Conservation (phyloP, 1,140 invertebrate genomes). For the Centruroides sculpturatus region DNA sequence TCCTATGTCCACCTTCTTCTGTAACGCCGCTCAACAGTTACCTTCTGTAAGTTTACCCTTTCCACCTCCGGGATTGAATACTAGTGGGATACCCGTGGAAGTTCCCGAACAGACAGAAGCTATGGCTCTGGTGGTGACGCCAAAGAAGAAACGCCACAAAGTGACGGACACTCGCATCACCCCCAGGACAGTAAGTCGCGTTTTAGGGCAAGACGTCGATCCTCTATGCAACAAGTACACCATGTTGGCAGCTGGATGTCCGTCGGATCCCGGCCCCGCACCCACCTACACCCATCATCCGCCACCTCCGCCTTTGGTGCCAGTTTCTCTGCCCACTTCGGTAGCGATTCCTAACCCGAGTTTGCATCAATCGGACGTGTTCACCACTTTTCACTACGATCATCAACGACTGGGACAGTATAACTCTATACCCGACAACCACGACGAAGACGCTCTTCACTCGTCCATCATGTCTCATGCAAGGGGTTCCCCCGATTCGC, state of each 20-base stretch:
- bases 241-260: constrained; percentile 18
- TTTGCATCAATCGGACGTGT: constrained; percentile 84
- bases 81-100: not conserved
- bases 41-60: constrained; percentile 4
- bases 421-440: constrained; percentile 24
- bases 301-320: constrained; percentile 57
- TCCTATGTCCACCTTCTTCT: constrained; percentile 9
- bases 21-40: constrained; percentile 37
- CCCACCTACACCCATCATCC: constrained; percentile 3
- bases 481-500: constrained; percentile 19
- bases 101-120: constrained; percentile 79
- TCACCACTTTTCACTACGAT: constrained; percentile 26
- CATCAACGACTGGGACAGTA: constrained; percentile 29
- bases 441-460: constrained; percentile 13
- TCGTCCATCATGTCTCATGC: no score
- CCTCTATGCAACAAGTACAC: constrained; percentile 11
- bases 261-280: constrained; percentile 39
- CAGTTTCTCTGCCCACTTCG: constrained; percentile 73
- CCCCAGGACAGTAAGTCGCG: constrained; percentile 31
- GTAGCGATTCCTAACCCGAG: constrained; percentile 93
- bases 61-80: not conserved
- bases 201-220: constrained; percentile 21
- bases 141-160: constrained; percentile 92
- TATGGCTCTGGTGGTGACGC: constrained; percentile 77
- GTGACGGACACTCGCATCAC: constrained; percentile 89